Base-by-base conservation (phyloP, 2,888 invertebrate species). In the Drosophila algonquin region DNA sequence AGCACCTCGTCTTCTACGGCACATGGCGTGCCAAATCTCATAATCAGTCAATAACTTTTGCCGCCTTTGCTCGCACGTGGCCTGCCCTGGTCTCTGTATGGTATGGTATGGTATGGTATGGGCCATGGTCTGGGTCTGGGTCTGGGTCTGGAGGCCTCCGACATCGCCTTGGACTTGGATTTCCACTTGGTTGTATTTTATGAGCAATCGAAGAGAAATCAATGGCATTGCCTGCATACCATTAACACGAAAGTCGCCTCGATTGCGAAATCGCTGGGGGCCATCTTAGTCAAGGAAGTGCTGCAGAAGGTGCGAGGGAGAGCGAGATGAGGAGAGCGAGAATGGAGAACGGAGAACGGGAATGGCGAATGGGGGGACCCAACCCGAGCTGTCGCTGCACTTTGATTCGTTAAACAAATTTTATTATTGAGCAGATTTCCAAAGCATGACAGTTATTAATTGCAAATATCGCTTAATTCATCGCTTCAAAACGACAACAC, bases 391-490 rank as follows among this genome's bases (percentile, higher is more conserved):
- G 18, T 51, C 63, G 56, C 63, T 46, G 57, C 65, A 74, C 82
- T 81, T 85, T 84, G 84, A 85, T 89, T 81, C 84, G 85, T 87
- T 87, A 78, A 90, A 82, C 88, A 87, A 87, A 87, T 87, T 86
- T 87, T 87, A 79, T 84, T 87, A 87, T 86, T 86, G 83, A 67
- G 77, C 84, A 86, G 88, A 88, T 88, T 85, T 89, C 83, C 70
- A 50, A 70, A 88, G 82, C 87, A 81, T 90, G 90, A 90, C 90
- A 90, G 90, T 90, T 90, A 90, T 90, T 90, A 90, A 90, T 90
- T 90, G 90, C 90, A 90, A 90, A 90, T 90, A 90, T 90, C 90
- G 89, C 89, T 90, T 89, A 89, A 90, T 89, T 90, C 90, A 90
- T 90, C 90, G 90, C 87, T 83, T 87, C 78, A 87, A 89, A 89